Base-by-base conservation (phyloP, 2,888 invertebrate genomes). In the Tetropium fuscum region DNA sequence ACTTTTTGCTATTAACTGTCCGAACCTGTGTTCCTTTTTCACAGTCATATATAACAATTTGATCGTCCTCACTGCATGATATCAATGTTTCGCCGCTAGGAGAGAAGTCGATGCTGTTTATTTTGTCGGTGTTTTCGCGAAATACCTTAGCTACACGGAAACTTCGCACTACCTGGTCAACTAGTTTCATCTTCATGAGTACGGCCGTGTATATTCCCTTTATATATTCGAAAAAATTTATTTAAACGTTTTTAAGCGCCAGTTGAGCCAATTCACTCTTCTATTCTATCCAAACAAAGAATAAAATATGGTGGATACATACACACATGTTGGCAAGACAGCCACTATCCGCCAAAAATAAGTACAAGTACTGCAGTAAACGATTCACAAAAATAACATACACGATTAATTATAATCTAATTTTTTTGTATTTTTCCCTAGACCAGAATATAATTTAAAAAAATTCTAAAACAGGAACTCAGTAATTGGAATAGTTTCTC, bases 11-110 rank as follows among this genome's bases (percentile, higher is more conserved):
- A 84, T 99, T 99, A 1, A 99, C 92, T 51, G 98, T 97, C 60
- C 96, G 89, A 78, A 96, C 94, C 80, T 97, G 95, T 71, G 94
- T 94, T 69, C 99, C 99, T 78, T 96, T 97, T 81, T 98, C 95
- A 81, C 98, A 98, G 81, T 99, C 98, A 82, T 98, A 99, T 70
- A 99, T 97, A 48, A 98, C 97, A 77, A 99, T 99, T 82, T 98
- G 98, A 83, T 99, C 99, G 83, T 99, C 99, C 83, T 98, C 98
- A 79, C 97, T 95, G 80, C 98, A 98, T 2, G 97, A 95, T 79
- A 99, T 97, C 60, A 99, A 84, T 54, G 95, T 94, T 82, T 97
- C 97, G 45, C 99, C 99, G 82, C 90, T 95, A 0, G 94, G 91
- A 47, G 97, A 95, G 84, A 97, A 99, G 84, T 98, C 97, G 80